Evolutionary conservation across 2,888 invertebrate genomes (phyloP).

Genomic region (Autographa pulchrina): DNA sequence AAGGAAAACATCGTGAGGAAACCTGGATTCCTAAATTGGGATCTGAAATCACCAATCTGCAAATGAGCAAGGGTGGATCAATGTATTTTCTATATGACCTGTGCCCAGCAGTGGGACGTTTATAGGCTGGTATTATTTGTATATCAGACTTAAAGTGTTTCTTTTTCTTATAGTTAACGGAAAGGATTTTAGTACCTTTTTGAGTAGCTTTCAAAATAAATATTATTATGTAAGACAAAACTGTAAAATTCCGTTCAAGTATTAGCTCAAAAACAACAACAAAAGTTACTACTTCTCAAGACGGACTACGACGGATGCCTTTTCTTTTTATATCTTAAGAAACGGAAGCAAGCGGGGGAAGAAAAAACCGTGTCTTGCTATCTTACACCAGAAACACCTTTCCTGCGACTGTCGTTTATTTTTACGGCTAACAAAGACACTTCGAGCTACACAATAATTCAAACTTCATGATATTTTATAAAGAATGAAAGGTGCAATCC

Average conservation of each 20-base stretch:
- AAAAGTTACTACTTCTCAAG: constrained; percentile 28
- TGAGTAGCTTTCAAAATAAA: neutral
- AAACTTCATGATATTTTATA: constrained; percentile 45
- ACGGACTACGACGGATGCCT: constrained; percentile 18
- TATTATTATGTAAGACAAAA: neutral
- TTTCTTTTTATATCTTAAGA: constrained; percentile 47
- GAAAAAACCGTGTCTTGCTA: constrained; percentile 33
- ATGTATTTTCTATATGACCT: too few species aligned
- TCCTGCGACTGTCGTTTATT: constrained; percentile 43
- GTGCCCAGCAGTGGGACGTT: too few species aligned
- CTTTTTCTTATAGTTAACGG: too few species aligned
- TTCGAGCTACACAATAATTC: constrained; percentile 43
- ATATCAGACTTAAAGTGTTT: too few species aligned
- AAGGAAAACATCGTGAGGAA: too few species aligned
- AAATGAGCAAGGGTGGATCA: too few species aligned
- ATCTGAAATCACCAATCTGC: too few species aligned
- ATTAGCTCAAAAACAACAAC: constrained; percentile 31
- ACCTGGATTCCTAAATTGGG: too few species aligned
- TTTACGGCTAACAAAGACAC: constrained; percentile 46
- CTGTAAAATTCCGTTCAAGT: constrained; percentile 20
- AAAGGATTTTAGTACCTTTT: too few species aligned
- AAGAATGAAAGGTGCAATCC: constrained; percentile 22
- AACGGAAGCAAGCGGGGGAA: constrained; percentile 40
- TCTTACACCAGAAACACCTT: constrained; percentile 46
- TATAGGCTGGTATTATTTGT: too few species aligned